Percentiles rank a stretch among this genome's conserved stretches.
phyloP scores from a whole-genome alignment of 2,797 vertebrate genomes.

The Bovichtus variegatus region DNA sequence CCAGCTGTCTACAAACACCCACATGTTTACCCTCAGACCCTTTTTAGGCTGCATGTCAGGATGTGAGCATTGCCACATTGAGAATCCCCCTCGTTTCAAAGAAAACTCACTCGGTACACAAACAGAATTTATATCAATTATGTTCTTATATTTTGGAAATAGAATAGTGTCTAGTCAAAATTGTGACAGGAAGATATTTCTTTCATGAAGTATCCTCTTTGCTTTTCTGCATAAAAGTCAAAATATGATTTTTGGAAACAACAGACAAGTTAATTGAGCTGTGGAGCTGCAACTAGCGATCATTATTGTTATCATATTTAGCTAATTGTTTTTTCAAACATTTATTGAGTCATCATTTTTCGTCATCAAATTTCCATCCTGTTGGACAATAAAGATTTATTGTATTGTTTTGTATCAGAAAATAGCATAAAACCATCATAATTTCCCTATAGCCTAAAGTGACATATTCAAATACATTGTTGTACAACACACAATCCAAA shows the following conservation, averaged over 20 bases:
- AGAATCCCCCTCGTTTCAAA: background rate
- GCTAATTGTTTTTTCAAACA: background rate
- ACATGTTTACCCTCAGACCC: conserved; percentile 37
- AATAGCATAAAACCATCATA: background rate
- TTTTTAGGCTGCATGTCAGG: conserved; percentile 23
- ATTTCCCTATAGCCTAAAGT: background rate
- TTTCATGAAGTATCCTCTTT: background rate
- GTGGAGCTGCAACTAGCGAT: background rate
- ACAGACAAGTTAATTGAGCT: background rate
- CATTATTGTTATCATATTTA: background rate
- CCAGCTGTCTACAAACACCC: conserved; percentile 45
- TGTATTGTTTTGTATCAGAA: no score
- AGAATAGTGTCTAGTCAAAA: no score
- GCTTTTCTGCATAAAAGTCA: background rate
- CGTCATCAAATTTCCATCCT: no score
- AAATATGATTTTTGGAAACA: background rate
- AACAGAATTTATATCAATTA: background rate
- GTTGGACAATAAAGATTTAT: no score
- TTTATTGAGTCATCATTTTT: background rate
- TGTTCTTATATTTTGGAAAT: background rate
- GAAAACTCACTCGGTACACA: background rate
- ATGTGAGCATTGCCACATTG: background rate
- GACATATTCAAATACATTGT: background rate
- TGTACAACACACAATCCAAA: background rate
- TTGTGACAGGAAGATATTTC: no score